Percentiles rank a stretch among this genome's conserved stretches.
Conservation (phyloP, 2,888 invertebrate genomes). For the Euspilapteryx auroguttella region DNA sequence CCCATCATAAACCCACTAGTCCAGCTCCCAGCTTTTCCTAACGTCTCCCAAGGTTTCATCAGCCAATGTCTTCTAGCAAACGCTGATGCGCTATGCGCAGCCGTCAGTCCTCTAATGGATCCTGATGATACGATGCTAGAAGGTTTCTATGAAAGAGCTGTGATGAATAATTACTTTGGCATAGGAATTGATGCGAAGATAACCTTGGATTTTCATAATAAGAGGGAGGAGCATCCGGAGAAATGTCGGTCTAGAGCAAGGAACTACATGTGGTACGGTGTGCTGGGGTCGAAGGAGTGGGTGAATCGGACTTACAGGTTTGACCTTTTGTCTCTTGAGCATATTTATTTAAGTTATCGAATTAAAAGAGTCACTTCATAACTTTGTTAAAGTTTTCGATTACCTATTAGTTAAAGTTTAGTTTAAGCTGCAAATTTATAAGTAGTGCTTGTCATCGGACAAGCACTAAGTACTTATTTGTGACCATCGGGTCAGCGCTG, state of each 20-base stretch:
- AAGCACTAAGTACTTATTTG: no score
- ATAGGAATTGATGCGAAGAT: constrained; percentile 98
- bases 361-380: no score
- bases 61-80: constrained; percentile 94
- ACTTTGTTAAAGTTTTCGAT: no score
- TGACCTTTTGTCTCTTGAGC: not conserved
- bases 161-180: constrained; percentile 99
- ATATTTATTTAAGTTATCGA: not conserved
- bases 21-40: constrained; percentile 85
- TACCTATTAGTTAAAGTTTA: no score
- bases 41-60: constrained; percentile 82
- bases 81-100: constrained; percentile 94
- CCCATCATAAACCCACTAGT: constrained; percentile 92
- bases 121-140: constrained; percentile 86
- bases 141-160: constrained; percentile 90
- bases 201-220: constrained; percentile 94
- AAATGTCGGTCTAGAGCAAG: constrained; percentile 92
- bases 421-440: no score
- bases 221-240: constrained; percentile 95
- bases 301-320: constrained; percentile 87
- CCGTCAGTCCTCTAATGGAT: constrained; percentile 94
- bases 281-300: constrained; percentile 77
- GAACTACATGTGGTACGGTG: constrained; percentile 95
- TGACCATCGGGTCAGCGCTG: no score
- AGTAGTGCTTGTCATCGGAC: no score